Evolutionary conservation across 2,797 vertebrate species (phyloP), one percentile per base, ranked within the genome.

Genomic region (Labeo calbasu): DNA sequence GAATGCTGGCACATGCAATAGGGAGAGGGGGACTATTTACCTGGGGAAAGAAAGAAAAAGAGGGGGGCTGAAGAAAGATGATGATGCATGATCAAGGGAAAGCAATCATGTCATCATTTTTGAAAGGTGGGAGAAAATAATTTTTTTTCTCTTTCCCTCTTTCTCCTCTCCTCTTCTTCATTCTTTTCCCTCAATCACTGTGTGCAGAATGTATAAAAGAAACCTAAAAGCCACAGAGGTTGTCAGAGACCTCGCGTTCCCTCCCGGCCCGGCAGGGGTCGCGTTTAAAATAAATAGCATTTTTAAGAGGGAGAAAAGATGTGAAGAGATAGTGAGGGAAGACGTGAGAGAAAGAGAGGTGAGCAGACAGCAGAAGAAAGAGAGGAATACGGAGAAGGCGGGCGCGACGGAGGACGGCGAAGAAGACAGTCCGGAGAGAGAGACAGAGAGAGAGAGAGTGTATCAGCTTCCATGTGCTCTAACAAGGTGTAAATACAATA

Each of bases 401-500:
- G 78, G 63, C 46, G 19, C 93, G 95, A 95, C 94, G 95, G 94
- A 94, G 94, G 94, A 94, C 94, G 59, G 93, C 3, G 15, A 57
- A 93, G 94, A 96, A 96, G 95, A 95, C 93, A 94, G 94, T 95
- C 95, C 95, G 94, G 94, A 63, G 32, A 57, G 65, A 76, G 71
- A 53, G 71, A 48, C 25, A 70, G 63, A 36, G 25, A 36, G 32
- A 36, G 36, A 71, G 92, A 94, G 95, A 97, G 97, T 97, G 96
- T 96, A 98, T 98, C 97, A 95, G 97, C 97, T 98, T 98, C 98
- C 96, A 97, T 96, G 96, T 96, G 97, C 98, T 98, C 98, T 99
- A 99, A 99, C 98, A 98, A 99, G 98, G 98, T 99, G 98, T 99
- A 99, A 99, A 99, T 99, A 99, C 97, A 99, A 99, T 99, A 99